Conservation (phyloP, 2,113 vertebrate species). For the Nycticryphes semicollaris region DNA sequence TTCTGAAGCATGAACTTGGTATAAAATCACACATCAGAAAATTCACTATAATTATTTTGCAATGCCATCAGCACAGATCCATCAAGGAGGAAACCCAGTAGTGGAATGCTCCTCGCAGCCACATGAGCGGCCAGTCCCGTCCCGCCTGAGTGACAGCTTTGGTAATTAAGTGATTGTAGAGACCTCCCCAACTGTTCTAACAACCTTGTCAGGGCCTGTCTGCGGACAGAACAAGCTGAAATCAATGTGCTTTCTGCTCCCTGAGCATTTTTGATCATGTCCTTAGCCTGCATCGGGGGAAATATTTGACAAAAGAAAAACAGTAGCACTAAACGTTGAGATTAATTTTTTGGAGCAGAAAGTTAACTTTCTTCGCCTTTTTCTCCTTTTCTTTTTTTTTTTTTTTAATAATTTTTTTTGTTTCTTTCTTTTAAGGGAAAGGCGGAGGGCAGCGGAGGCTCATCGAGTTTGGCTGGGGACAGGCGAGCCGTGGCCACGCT, state of each 20-base stretch:
- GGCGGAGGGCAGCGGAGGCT: background rate
- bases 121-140: slow-evolving; percentile 80
- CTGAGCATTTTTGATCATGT: slow-evolving; percentile 83
- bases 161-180: slow-evolving; percentile 99
- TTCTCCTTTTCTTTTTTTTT: no score
- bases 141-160: slow-evolving; percentile 95
- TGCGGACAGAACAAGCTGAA: slow-evolving; percentile 87
- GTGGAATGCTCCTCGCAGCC: slow-evolving; percentile 89
- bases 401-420: background rate
- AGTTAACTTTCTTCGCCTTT: slow-evolving; percentile 65
- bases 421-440: no score
- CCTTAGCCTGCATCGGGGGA: slow-evolving; percentile 62
- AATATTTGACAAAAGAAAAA: slow-evolving; percentile 73
- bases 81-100: slow-evolving; percentile 87
- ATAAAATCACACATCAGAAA: slow-evolving; percentile 96
- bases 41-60: slow-evolving; percentile 95
- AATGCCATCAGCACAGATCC: slow-evolving; percentile 96
- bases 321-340: slow-evolving; percentile 36
- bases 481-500: background rate
- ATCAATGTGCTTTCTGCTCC: slow-evolving; percentile 91
- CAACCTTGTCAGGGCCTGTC: slow-evolving; percentile 96
- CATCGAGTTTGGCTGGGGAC: background rate
- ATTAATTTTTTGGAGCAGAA: slow-evolving; percentile 37
- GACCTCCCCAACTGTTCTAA: slow-evolving; percentile 92
- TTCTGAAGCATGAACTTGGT: slow-evolving; percentile 91